Evolutionary conservation across 1,140 invertebrate species (phyloP).

Genomic region (Listronotus bonariensis): DNA sequence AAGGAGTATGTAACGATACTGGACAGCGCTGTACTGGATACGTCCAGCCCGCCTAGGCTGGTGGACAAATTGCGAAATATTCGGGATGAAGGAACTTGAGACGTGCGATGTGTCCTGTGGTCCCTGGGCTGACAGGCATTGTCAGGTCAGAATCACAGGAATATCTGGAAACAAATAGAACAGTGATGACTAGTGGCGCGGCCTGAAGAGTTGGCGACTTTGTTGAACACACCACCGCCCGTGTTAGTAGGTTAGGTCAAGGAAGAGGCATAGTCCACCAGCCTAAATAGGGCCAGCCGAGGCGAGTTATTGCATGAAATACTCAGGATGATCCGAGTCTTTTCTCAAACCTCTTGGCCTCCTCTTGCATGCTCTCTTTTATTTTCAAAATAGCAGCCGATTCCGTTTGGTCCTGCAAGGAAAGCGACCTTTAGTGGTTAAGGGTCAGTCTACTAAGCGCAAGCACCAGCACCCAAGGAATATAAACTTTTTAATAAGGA

Average conservation of each 20-base stretch:
- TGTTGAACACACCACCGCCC: slow-evolving; percentile 56
- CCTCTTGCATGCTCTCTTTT: slow-evolving; percentile 99
- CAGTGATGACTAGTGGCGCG: slow-evolving; percentile 55
- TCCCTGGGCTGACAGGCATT: slow-evolving; percentile 29
- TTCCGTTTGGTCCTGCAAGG: slow-evolving; percentile 93
- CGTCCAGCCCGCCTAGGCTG: slow-evolving; percentile 50
- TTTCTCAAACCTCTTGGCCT: slow-evolving; percentile 99
- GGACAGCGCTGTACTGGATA: slow-evolving; percentile 24
- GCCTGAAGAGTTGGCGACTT: slow-evolving; percentile 51
- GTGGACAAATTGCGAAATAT: slow-evolving; percentile 45
- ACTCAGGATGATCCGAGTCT: slow-evolving; percentile 95
- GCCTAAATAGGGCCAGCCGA: slow-evolving; percentile 50
- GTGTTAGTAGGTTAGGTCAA: slow-evolving; percentile 55
- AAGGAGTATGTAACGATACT: slow-evolving; percentile 8
- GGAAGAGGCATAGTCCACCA: slow-evolving; percentile 54
- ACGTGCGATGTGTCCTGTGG: slow-evolving; percentile 31
- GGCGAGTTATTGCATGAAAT: slow-evolving; percentile 87
- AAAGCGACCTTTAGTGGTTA: slow-evolving; percentile 63
- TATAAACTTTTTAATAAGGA: too few species aligned
- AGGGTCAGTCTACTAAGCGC: slow-evolving; percentile 56
- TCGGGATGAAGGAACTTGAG: slow-evolving; percentile 41
- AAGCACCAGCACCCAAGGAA: slow-evolving; percentile 47
- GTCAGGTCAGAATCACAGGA: slow-evolving; percentile 52
- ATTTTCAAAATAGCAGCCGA: slow-evolving; percentile 99
- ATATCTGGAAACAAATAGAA: slow-evolving; percentile 57